A percentile compares a stretch with the other conserved stretches of the same genome.
These are phyloP conservation scores for Barnardius zonarius DNA, from an alignment of 2,113 vertebrate genomes.

Conservation along the genomic window DNA sequence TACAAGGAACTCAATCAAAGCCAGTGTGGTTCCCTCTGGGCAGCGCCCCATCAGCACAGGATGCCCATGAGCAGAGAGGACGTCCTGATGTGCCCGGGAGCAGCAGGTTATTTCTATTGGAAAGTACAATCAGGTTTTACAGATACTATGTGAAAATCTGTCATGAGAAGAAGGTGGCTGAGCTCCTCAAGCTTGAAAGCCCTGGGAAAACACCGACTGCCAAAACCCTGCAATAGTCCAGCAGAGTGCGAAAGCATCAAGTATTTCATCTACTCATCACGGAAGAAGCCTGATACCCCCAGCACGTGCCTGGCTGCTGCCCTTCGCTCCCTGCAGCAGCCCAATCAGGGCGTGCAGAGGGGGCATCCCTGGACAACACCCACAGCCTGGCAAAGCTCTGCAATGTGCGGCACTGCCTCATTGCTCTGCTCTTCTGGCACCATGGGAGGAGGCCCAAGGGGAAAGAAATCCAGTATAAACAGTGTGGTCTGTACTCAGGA, in stretches of 20 bases:
- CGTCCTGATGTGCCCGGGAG: background rate
- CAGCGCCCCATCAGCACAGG: background rate
- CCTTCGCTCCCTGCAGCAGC: background rate
- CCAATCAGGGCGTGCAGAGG: rapidly evolving
- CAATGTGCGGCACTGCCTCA: rapidly evolving
- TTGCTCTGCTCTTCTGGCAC: background rate
- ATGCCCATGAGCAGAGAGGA: background rate
- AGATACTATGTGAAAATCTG: background rate
- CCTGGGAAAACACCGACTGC: background rate
- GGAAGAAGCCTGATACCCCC: background rate
- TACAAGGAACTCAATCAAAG: background rate
- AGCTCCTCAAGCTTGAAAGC: background rate
- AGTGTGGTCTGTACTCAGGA: background rate
- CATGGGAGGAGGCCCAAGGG: background rate
- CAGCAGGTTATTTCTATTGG: background rate
- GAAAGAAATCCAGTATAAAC: background rate
- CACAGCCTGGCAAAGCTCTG: background rate
- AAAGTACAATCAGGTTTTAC: background rate
- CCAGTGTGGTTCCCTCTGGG: background rate
- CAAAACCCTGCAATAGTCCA: background rate
- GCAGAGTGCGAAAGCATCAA: background rate
- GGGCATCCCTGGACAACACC: background rate
- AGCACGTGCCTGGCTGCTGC: background rate
- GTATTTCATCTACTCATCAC: background rate
- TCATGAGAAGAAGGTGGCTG: background rate